Evolutionary conservation across 2,888 invertebrate genomes (phyloP).

Genomic region (Abscondita cerata): DNA sequence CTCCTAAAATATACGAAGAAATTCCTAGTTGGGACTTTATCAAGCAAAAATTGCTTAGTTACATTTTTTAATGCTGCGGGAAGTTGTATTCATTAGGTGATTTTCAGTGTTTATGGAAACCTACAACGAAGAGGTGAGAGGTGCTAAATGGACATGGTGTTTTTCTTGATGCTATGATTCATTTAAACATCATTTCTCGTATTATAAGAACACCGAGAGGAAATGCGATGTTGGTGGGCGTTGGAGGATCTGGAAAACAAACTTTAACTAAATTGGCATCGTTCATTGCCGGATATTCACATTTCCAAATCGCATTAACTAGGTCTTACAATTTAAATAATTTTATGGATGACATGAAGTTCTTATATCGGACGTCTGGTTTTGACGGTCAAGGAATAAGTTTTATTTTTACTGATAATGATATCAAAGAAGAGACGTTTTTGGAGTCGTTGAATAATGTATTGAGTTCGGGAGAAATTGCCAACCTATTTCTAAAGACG

Average conservation of each 20-base stretch:
- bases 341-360: slow-evolving; percentile 86
- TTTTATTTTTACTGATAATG: slow-evolving; percentile 91
- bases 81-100: neutral
- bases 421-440: slow-evolving; percentile 90
- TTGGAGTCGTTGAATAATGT: slow-evolving; percentile 89
- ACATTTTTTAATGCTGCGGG: slow-evolving; percentile 5
- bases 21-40: slow-evolving; percentile 67
- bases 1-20: slow-evolving; percentile 87
- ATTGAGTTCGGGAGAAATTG: slow-evolving; percentile 89
- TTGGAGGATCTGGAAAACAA: slow-evolving; percentile 92
- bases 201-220: slow-evolving; percentile 83
- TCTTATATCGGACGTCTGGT: slow-evolving; percentile 81
- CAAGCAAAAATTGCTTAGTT: slow-evolving; percentile 51
- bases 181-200: slow-evolving; percentile 84
- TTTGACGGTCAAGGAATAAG: slow-evolving; percentile 76
- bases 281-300: slow-evolving; percentile 82
- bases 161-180: slow-evolving; percentile 88
- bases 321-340: slow-evolving; percentile 83
- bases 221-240: slow-evolving; percentile 85
- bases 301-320: slow-evolving; percentile 85
- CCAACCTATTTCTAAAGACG: slow-evolving; percentile 89
- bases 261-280: slow-evolving; percentile 85
- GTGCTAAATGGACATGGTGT: slow-evolving; percentile 83
- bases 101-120: slow-evolving; percentile 68
- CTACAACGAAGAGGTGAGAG: slow-evolving; percentile 81